Base-by-base conservation (phyloP, 2,888 invertebrate species). In the Amblyjoppa proteus region DNA sequence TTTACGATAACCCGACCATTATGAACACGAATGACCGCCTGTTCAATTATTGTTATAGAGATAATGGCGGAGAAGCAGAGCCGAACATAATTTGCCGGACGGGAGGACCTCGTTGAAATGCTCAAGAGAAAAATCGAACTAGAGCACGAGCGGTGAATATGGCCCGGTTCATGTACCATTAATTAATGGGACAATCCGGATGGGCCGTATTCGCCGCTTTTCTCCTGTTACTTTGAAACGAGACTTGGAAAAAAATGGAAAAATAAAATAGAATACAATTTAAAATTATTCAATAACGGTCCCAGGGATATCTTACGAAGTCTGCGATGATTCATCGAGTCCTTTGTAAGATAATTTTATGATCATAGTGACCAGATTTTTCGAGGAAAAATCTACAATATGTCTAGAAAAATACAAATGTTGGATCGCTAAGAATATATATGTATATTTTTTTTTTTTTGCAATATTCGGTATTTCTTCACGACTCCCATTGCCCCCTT, bases 1-100 rank as follows among this genome's bases (percentile, higher is more conserved):
- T 83, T 61, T 16, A 34, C 68, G 38, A 78, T 61, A 69, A 83
- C 71, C 51, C 38, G 5, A 5, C 45, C 4, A 51, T 61, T 28
- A 78, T 49, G n/a, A 61, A 68, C 16, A 34, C 25, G 16, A 41
- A 34, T 41, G 61, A 45, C 61, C 16, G 20, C 49, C 41, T 79
- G 49, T 70, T 70, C 49, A 61, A 58, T 78, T 45, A 68, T 69
- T 45, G 45, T 38, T 38, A 20, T 51, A 31, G 69, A 64, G 61
- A 79, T 70, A 61, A 58, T 34, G n/a, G 53, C n/a, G 34, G 45
- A n/a, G 61, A 6, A 6, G 34, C 16, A 16, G 34, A 34, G 25
- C 31, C 1, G 61, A 11, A 64, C n/a, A 13, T 28, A 64, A 31
- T 34, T 64, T 64, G 5, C 6, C 61, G 61, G n/a, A 34, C 5